Evolutionary conservation across 1,140 invertebrate species (phyloP), one percentile per base, ranked within the genome.

Genomic region (Oedothorax gibbosus): DNA sequence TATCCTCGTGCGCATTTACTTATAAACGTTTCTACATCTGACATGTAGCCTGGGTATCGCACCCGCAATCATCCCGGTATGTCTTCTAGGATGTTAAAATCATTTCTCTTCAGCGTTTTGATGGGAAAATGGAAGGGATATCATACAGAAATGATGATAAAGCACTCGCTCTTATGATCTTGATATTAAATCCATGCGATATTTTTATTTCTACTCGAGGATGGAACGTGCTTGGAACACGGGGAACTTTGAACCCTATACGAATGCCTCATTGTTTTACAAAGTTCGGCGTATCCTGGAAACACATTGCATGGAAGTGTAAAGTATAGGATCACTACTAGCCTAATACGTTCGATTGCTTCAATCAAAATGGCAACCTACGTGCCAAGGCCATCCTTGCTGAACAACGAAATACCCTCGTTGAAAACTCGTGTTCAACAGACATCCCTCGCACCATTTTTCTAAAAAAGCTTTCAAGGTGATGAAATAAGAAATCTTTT

Each of bases 101-200:
- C 78, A 81, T 81, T 81, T 81, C 71, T 81, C 78, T 81, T 81
- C 53, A 15, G 51, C 66, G 18, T 81, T 51, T 49, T 81, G 78
- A 81, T 81, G 66, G 78, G 78, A 69, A 81, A 81, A 81, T 81
- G 68, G 78, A 20, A 65, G 62, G 65, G 68, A 79, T 21, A 50
- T 15, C 7, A n/a, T 68, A 35, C 35, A 56, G 50, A 79, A 81
- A 81, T 81, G 78, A 81, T 81, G 78, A 81, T 81, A 66, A 81
- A 81, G 66, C 66, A 60, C 54, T 11, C 49, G 14, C 49, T 68
- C 54, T 69, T 49, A n/a, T 18, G 15, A 60, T 81, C 78, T 50
- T 81, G 78, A 66, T 66, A 81, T 66, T 71, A 81, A 69, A 81
- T 71, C 60, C 54, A 12, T 15, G 65, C 49, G 14, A 20, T 12